Conservation (phyloP, 2,797 vertebrate genomes). For the Zenarchopterus dispar region DNA sequence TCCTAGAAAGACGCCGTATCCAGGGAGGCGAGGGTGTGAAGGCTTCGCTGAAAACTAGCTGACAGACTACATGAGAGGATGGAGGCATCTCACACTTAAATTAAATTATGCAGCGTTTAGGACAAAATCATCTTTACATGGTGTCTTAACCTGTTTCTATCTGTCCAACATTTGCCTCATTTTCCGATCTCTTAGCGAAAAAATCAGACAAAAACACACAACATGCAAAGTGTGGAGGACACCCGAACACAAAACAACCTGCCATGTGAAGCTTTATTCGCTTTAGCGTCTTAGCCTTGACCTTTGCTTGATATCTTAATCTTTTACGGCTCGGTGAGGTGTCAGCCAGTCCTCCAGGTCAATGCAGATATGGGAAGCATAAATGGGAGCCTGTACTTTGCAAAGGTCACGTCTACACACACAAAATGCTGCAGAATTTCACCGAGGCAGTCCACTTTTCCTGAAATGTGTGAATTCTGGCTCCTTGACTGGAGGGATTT, state of each 20-base stretch:
- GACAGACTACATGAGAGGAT: slow-evolving; percentile 17
- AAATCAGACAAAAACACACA: slow-evolving; percentile 16
- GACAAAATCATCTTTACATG: slow-evolving; percentile 4
- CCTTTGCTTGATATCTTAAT: slow-evolving; percentile 76
- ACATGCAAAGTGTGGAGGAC: slow-evolving; percentile 1
- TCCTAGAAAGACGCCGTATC: slow-evolving; percentile 41
- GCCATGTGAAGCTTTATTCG: slow-evolving; percentile 54
- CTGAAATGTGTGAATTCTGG: slow-evolving; percentile 19
- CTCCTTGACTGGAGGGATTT: neutral
- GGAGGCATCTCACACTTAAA: slow-evolving; percentile 4
- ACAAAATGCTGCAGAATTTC: slow-evolving; percentile 16
- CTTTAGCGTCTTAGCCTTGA: slow-evolving; percentile 67
- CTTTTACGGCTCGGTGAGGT: slow-evolving; percentile 66
- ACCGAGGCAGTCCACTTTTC: slow-evolving; percentile 39
- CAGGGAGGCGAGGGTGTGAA: slow-evolving; percentile 36
- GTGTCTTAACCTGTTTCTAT: neutral
- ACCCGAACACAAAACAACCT: slow-evolving; percentile 28
- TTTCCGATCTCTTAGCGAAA: slow-evolving; percentile 19
- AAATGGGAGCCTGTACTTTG: slow-evolving; percentile 43
- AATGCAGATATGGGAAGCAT: slow-evolving; percentile 52
- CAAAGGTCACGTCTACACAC: slow-evolving; percentile 66
- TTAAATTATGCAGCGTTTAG: slow-evolving; percentile 10
- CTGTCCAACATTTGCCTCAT: no score
- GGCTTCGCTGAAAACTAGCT: slow-evolving; percentile 37
- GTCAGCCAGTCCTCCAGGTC: slow-evolving; percentile 47